Percentiles rank a stretch among this genome's conserved stretches.
Conservation (phyloP, 2,888 invertebrate genomes). For the Aproaerema taeniolella region DNA sequence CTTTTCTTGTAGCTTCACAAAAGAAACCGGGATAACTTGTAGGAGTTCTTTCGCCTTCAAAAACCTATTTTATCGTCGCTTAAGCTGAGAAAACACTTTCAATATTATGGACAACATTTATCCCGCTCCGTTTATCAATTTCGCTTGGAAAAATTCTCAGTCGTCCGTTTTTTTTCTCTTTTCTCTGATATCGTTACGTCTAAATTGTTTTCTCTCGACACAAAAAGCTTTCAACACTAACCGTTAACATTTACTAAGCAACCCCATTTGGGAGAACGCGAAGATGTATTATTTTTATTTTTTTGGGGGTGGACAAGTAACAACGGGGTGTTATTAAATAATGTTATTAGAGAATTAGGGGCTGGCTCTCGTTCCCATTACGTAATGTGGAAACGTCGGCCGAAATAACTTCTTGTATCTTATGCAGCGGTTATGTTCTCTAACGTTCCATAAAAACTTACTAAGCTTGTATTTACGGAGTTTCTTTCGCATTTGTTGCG, state of each 20-base stretch:
- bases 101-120: too few relatives aligned
- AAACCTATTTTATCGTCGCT: too few relatives aligned
- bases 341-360: slow-evolving; percentile 16
- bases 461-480: slow-evolving; percentile 3
- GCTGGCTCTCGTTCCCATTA: slow-evolving; percentile 10
- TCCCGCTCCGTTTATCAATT: slow-evolving; percentile 5
- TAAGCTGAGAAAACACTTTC: too few relatives aligned
- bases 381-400: slow-evolving; percentile 10
- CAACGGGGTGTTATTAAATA: slow-evolving; percentile 15
- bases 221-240: slow-evolving; percentile 11
- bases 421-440: not conserved
- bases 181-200: slow-evolving; percentile 10
- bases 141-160: not conserved
- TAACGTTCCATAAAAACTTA: slow-evolving; percentile 7
- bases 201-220: slow-evolving; percentile 11
- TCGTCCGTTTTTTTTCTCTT: slow-evolving; percentile 4
- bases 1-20: too few relatives aligned
- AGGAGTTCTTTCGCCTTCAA: too few relatives aligned
- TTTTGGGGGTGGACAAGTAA: slow-evolving; percentile 9
- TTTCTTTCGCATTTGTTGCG: slow-evolving; percentile 2
- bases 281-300: slow-evolving; percentile 9
- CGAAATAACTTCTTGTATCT: slow-evolving; percentile 5
- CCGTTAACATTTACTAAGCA: slow-evolving; percentile 8
- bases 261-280: slow-evolving; percentile 7
- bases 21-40: too few relatives aligned